These are phyloP conservation scores for Leucopternis melanops DNA, from an alignment of 2,113 vertebrate species.

Conservation along the genomic window DNA sequence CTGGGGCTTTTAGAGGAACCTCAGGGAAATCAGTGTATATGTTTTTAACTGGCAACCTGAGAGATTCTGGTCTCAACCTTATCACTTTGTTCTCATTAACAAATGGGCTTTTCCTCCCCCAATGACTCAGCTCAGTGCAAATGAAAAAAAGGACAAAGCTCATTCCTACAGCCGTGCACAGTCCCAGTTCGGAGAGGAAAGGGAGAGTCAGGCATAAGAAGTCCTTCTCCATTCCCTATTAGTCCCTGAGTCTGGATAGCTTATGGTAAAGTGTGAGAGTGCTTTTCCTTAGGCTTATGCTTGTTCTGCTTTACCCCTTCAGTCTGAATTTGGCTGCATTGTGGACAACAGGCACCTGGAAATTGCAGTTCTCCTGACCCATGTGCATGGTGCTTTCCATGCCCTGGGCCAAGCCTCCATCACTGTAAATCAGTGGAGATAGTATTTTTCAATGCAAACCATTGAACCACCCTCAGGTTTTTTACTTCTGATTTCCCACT, in stretches of 20 bases:
- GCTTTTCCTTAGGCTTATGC: fast-evolving
- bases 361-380: background rate
- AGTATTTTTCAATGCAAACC: background rate
- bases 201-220: background rate
- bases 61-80: background rate
- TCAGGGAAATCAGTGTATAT: background rate
- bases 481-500: background rate
- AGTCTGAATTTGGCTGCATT: background rate
- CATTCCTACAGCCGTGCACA: background rate
- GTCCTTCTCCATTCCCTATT: background rate
- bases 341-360: background rate
- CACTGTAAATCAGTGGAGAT: background rate
- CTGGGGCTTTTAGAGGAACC: background rate
- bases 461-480: background rate
- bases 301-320: background rate
- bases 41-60: background rate
- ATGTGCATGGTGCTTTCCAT: background rate
- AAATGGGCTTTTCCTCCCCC: background rate
- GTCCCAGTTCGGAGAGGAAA: background rate
- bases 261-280: background rate
- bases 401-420: background rate
- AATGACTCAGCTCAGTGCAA: background rate
- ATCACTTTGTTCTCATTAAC: background rate
- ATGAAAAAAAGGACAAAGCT: background rate
- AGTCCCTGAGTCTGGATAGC: background rate